Base-by-base conservation (phyloP, 1,140 invertebrate species). In the Aphis craccivora region DNA sequence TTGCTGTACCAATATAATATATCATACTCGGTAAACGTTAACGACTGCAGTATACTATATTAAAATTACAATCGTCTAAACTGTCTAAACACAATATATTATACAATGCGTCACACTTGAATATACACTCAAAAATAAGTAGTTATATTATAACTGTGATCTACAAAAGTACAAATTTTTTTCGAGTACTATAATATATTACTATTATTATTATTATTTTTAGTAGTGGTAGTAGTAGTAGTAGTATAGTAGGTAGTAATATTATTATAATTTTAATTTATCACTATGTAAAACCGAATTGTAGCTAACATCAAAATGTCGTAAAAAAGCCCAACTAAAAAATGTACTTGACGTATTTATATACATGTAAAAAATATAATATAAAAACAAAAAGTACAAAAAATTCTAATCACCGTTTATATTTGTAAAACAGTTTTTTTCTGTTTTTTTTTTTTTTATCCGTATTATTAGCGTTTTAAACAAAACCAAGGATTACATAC, bases 111-210 rank as follows among this genome's bases (percentile, higher is more conserved):
- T 51, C 51, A 37, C 20, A 37, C 45, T 37, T 53, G n/a, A 89
- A 89, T 76, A 76, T 76, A 51, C n/a, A 53, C n/a, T 89, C 48
- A 87, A 87, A 87, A 87, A 1, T 87, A 45, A 43, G 23, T 48
- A 87, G 30, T n/a, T 83, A 87, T 30, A 45, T 53, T 37, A n/a
- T 89, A 89, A 37, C 37, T 7, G 45, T 89, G 45, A 89, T 89
- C 87, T 89, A 89, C 43, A 53, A 89, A 89, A 89, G 87, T 89
- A 89, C 87, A 89, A 37, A 89, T 89, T 25, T 43, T 7, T 89
- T 9, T 35, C 30, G 9, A n/a, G 14, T 53, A 37, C 23, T 14
- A n/a, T 45, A 30, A 30, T 30, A 20, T 48, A 88, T 30, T n/a
- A 20, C 55, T 37, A 48, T n/a, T 87, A 76, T 6, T 35, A 67